Conservation (phyloP, 2,797 vertebrate genomes). For the Chromobotia macracanthus region DNA sequence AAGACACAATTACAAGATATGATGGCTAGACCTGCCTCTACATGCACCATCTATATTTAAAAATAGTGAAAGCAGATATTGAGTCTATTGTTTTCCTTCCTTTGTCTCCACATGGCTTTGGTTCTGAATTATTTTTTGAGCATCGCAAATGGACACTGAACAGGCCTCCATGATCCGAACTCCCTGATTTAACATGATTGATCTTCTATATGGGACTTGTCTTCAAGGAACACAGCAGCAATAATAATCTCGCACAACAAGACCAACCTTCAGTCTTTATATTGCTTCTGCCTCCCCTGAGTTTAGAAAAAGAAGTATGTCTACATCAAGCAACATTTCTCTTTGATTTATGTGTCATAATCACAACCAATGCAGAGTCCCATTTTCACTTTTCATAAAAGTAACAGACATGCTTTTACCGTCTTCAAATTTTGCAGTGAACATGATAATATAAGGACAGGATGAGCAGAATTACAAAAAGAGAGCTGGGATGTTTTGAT, state of each 20-base stretch:
- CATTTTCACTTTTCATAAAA: constrained; percentile 71
- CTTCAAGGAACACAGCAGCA: constrained; percentile 70
- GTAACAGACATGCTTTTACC: constrained; percentile 64
- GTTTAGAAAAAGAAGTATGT: constrained; percentile 63
- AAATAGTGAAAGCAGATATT: constrained; percentile 51
- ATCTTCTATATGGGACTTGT: constrained; percentile 60
- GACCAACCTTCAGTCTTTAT: constrained; percentile 70
- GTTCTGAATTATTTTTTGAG: constrained; percentile 45
- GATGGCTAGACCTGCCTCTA: constrained; percentile 90
- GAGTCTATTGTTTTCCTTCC: constrained; percentile 35
- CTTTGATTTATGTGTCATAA: constrained; percentile 68
- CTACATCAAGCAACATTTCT: constrained; percentile 59
- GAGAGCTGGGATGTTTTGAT: constrained; percentile 69
- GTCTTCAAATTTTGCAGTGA: constrained; percentile 59
- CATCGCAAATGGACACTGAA: constrained; percentile 41
- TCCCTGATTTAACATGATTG: constrained; percentile 62
- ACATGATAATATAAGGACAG: constrained; percentile 65
- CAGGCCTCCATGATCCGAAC: constrained; percentile 58
- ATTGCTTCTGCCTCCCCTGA: constrained; percentile 49
- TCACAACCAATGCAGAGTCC: constrained; percentile 57
- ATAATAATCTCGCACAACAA: constrained; percentile 71
- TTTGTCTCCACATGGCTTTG: constrained; percentile 50
- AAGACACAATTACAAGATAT: constrained; percentile 91
- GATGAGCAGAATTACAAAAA: constrained; percentile 44
- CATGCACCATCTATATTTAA: constrained; percentile 79